Percentiles rank a stretch among this genome's conserved stretches.
phyloP scores from a whole-genome alignment of 1,140 invertebrate genomes.

The Heliconius nattereri region DNA sequence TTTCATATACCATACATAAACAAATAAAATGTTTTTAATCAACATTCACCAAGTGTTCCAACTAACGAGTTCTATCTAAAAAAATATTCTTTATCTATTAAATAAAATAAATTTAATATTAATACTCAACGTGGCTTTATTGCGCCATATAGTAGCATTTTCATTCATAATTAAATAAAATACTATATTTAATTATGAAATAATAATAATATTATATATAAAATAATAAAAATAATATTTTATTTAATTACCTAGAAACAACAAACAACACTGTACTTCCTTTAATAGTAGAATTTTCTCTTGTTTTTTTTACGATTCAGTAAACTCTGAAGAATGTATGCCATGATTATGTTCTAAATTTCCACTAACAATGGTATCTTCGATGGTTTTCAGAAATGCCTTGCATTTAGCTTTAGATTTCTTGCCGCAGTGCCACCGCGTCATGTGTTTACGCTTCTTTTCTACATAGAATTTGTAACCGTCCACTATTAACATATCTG shows the following conservation, averaged over 20 bases:
- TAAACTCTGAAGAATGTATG: background rate
- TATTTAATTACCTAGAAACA: background rate
- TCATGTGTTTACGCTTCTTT: slow-evolving; percentile 32
- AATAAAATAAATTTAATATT: too few relatives aligned
- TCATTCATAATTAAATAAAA: background rate
- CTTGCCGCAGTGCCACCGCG: slow-evolving; percentile 50
- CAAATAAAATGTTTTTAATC: too few relatives aligned
- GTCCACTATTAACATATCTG: slow-evolving; percentile 44
- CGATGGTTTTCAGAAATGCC: slow-evolving; percentile 45
- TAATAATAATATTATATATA: too few relatives aligned
- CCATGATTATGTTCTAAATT: slow-evolving; percentile 27
- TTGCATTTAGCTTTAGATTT: slow-evolving; percentile 46
- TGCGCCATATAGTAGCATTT: background rate
- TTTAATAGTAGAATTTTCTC: too few relatives aligned
- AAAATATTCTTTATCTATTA: too few relatives aligned
- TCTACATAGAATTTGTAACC: slow-evolving; percentile 48
- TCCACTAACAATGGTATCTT: slow-evolving; percentile 22
- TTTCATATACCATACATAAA: too few relatives aligned
- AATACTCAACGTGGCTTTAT: too few relatives aligned
- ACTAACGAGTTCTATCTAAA: too few relatives aligned
- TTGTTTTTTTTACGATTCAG: background rate
- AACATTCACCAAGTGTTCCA: too few relatives aligned
- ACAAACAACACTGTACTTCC: background rate
- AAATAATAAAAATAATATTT: too few relatives aligned
- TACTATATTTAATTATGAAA: background rate